Conservation (phyloP, 1,140 invertebrate species). For the Eciton burchellii region DNA sequence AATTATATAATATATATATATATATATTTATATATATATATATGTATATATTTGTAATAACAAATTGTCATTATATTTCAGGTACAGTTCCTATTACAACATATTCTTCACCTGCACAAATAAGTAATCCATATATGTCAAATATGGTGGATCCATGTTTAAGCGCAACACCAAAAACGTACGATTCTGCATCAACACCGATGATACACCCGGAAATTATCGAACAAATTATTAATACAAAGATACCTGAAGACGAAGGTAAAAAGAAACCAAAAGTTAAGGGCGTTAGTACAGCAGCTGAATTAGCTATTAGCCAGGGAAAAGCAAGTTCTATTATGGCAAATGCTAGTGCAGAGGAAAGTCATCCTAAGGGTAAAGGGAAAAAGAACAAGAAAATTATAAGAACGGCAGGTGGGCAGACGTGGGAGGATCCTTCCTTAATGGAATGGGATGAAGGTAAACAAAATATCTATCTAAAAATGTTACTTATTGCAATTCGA, state of each 20-base stretch:
- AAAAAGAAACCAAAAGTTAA: slow-evolving; percentile 89
- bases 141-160: slow-evolving; percentile 82
- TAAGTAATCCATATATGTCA: slow-evolving; percentile 81
- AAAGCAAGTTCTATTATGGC: slow-evolving; percentile 85
- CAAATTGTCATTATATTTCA: too few species aligned
- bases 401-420: slow-evolving; percentile 95
- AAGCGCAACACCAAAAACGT: slow-evolving; percentile 81
- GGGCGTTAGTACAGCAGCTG: slow-evolving; percentile 85
- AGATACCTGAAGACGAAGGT: slow-evolving; percentile 88
- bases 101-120: slow-evolving; percentile 83
- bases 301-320: slow-evolving; percentile 84
- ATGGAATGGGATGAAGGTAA: slow-evolving; percentile 94
- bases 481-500: slow-evolving; percentile 10
- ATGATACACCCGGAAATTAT: slow-evolving; percentile 84
- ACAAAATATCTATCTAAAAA: slow-evolving; percentile 31
- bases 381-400: slow-evolving; percentile 92
- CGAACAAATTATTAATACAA: slow-evolving; percentile 87
- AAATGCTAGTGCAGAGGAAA: slow-evolving; percentile 88
- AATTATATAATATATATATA: too few species aligned
- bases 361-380: slow-evolving; percentile 88
- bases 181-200: slow-evolving; percentile 77
- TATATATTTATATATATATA: too few species aligned
- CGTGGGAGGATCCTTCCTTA: slow-evolving; percentile 97
- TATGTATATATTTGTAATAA: too few species aligned
- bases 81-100: slow-evolving; percentile 82